Percentiles rank a stretch among this genome's conserved stretches.
These are phyloP conservation scores for Glomeris maerens DNA, from an alignment of 1,140 invertebrate species.

Conservation along the genomic window DNA sequence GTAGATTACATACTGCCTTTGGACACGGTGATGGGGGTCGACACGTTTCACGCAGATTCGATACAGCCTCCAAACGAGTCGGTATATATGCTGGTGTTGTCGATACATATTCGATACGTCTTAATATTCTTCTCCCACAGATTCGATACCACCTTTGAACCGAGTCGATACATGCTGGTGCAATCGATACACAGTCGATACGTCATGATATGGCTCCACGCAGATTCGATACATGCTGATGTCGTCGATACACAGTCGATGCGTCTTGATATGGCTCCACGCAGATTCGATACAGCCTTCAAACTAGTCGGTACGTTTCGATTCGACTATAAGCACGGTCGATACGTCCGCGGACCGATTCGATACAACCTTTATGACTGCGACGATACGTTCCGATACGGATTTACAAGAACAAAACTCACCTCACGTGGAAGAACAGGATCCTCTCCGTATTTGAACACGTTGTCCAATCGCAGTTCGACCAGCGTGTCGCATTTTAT, in stretches of 20 bases:
- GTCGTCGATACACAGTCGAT: neutral
- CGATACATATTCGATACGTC: too few relatives aligned
- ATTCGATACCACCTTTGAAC: too few relatives aligned
- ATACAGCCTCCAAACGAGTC: neutral
- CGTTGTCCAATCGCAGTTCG: constrained; percentile 32
- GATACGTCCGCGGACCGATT: neutral
- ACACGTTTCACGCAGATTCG: neutral
- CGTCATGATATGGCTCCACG: too few relatives aligned
- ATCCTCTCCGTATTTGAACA: constrained; percentile 32
- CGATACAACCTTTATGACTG: neutral
- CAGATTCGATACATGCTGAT: neutral
- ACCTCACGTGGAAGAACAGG: constrained; percentile 31
- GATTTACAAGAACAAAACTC: constrained; percentile 7
- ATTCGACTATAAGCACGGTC: neutral
- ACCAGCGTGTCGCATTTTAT: constrained; percentile 29
- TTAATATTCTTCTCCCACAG: too few relatives aligned
- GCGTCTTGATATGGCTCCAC: too few relatives aligned
- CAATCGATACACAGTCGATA: too few relatives aligned
- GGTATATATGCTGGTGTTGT: too few relatives aligned
- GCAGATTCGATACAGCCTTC: neutral
- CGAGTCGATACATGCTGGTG: too few relatives aligned
- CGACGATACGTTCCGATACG: neutral
- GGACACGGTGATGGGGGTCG: too few relatives aligned
- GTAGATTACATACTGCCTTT: too few relatives aligned
- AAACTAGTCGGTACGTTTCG: neutral